These are phyloP conservation scores for Phymanthus crucifer DNA, from an alignment of 92 coral and sea anemone species.

Conservation along the genomic window DNA sequence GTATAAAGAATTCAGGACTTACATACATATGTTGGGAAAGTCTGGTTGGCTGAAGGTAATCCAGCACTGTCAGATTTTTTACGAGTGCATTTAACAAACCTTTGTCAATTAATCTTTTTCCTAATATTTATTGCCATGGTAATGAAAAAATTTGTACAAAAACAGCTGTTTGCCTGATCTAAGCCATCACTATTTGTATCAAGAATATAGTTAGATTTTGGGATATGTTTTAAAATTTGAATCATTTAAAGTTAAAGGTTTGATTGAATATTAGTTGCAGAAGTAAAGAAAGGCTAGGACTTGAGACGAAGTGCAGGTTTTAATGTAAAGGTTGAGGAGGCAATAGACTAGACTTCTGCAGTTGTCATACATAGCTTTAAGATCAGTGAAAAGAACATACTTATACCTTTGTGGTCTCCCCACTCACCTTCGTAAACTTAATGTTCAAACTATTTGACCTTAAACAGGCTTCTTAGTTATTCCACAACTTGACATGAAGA, in stretches of 20 bases:
- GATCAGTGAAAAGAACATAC: no score
- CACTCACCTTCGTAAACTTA: no score
- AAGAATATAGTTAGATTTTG: background rate
- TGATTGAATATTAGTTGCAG: no score
- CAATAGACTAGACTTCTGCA: no score
- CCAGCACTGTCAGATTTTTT: background rate
- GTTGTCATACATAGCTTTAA: no score
- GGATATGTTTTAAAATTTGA: background rate
- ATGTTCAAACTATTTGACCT: no score
- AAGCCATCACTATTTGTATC: no score
- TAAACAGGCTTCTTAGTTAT: no score
- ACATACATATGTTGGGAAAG: background rate
- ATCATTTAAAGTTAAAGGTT: background rate
- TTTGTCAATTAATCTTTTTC: background rate
- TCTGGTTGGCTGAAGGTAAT: background rate
- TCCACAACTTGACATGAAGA: background rate
- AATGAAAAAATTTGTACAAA: background rate
- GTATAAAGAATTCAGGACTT: slow-evolving; percentile 6
- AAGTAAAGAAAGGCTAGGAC: no score
- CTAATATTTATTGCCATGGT: background rate
- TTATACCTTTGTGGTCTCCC: no score
- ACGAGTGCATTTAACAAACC: background rate
- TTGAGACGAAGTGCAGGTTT: no score
- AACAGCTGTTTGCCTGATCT: background rate
- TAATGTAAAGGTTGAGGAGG: no score